A percentile compares a stretch with the other conserved stretches of the same genome.
Conservation (phyloP, 1,140 invertebrate species). For the Aphis craccivora region DNA sequence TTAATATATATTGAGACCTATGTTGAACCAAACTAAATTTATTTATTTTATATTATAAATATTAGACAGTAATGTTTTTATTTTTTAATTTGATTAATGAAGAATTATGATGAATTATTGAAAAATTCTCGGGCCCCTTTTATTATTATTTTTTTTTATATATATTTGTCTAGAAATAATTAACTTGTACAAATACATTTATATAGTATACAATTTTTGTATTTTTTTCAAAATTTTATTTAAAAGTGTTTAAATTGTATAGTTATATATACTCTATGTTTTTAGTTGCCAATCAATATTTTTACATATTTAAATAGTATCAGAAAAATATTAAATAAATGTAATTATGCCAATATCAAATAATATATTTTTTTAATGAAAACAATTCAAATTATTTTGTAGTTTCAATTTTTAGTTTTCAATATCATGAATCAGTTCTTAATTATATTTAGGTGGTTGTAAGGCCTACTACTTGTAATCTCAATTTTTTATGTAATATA, state of each 20-base stretch:
- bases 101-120: not conserved
- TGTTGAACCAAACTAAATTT: not conserved
- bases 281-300: not conserved
- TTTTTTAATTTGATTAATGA: not conserved
- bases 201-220: not conserved
- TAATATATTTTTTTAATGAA: not conserved
- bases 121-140: not conserved
- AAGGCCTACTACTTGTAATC: not conserved
- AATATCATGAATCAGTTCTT: not conserved
- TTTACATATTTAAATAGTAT: not conserved
- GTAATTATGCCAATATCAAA: not conserved
- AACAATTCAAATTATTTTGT: slow-evolving; percentile 4
- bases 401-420: not conserved
- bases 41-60: not conserved
- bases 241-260: not conserved
- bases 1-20: not conserved
- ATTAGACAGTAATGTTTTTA: not conserved
- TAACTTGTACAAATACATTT: not conserved
- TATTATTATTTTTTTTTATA: not conserved
- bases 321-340: not conserved
- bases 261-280: not conserved
- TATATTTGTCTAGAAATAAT: not conserved
- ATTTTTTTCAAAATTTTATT: not conserved
- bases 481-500: not conserved
- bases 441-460: not conserved